Conservation (phyloP, 2,888 invertebrate species). For the Lissonota sp. region DNA sequence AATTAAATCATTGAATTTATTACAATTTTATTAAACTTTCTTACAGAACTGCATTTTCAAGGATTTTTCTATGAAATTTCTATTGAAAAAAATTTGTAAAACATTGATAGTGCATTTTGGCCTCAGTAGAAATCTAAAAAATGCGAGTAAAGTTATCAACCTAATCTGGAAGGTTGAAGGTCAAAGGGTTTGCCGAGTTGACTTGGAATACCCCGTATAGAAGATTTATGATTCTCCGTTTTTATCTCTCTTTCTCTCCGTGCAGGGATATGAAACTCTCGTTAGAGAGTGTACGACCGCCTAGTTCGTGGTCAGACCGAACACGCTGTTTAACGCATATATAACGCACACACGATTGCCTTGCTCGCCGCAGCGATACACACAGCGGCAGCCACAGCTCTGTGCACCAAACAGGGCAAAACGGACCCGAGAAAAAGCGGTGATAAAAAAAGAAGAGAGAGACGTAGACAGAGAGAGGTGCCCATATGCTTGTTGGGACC, state of each 20-base stretch:
- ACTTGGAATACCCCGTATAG: no score
- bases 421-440: neutral
- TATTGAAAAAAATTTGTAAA: no score
- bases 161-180: no score
- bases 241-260: neutral
- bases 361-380: conserved; percentile 31
- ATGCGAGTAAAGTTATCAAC: no score
- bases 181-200: no score
- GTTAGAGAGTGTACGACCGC: conserved; percentile 53
- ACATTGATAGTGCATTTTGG: no score
- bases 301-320: conserved; percentile 55
- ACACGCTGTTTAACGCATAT: conserved; percentile 58
- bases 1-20: no score
- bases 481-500: conserved; percentile 5
- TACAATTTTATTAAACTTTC: no score
- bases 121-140: no score
- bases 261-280: conserved; percentile 37
- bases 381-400: conserved; percentile 8
- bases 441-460: conserved; percentile 14
- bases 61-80: no score
- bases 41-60: no score
- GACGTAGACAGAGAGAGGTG: conserved; percentile 13
- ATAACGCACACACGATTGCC: conserved; percentile 42
- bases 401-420: neutral
- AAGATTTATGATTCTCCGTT: neutral